phyloP scores from a whole-genome alignment of 1,140 invertebrate species.

The Brachionus paranguensis region DNA sequence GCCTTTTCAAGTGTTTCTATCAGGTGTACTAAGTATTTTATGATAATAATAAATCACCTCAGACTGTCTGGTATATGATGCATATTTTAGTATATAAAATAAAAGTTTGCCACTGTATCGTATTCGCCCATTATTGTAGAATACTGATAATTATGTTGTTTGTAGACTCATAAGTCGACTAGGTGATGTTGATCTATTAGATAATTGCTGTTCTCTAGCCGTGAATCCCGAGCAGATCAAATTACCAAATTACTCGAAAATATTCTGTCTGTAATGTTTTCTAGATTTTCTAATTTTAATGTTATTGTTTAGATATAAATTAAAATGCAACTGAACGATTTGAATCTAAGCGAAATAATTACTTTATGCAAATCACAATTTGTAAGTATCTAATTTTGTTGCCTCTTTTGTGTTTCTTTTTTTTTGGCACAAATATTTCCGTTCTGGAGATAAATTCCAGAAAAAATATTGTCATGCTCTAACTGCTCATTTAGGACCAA shows the following conservation, averaged over 20 bases:
- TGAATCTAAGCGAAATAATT: slow-evolving; percentile 11
- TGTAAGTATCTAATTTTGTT: slow-evolving; percentile 21
- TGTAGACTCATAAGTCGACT: slow-evolving; percentile 17
- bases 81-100: not conserved
- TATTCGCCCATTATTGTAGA: not conserved
- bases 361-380: slow-evolving; percentile 37
- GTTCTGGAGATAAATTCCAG: slow-evolving; percentile 17
- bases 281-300: too few species aligned
- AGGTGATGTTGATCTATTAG: slow-evolving; percentile 28
- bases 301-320: not conserved
- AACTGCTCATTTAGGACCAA: not conserved
- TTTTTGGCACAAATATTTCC: not conserved
- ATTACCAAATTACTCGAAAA: not conserved
- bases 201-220: not conserved
- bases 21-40: not conserved
- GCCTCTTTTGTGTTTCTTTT: not conserved
- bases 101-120: not conserved
- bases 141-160: slow-evolving; percentile 27
- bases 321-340: slow-evolving; percentile 4
- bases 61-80: not conserved
- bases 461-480: not conserved
- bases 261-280: not conserved
- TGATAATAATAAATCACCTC: not conserved
- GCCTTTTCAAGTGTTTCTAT: not conserved
- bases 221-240: not conserved